Evolutionary conservation across 2,797 vertebrate genomes (phyloP).

Genomic region (Calcarius lapponicus): DNA sequence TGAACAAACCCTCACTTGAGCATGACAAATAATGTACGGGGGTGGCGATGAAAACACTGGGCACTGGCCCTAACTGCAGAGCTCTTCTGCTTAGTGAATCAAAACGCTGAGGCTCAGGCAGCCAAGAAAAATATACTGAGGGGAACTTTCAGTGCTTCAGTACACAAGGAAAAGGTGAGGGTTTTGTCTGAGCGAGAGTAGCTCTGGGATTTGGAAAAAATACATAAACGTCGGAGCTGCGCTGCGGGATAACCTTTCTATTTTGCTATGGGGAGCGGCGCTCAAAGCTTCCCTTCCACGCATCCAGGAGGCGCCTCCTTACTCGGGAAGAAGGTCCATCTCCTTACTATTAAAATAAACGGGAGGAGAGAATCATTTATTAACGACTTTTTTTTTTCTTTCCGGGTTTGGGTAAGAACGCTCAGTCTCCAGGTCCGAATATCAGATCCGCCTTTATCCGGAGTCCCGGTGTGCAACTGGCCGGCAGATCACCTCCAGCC

Average conservation of each 20-base stretch:
- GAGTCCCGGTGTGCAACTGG: background rate
- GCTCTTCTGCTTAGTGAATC: conserved; percentile 46
- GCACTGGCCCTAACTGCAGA: background rate
- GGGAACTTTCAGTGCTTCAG: conserved; percentile 43
- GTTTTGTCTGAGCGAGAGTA: conserved; percentile 29
- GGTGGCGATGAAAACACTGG: conserved; percentile 20
- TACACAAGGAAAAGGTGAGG: conserved; percentile 44
- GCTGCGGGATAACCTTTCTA: background rate
- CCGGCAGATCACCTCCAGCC: background rate
- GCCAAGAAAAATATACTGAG: conserved; percentile 62
- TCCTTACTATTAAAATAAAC: background rate
- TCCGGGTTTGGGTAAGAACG: accelerated
- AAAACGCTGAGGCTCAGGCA: background rate
- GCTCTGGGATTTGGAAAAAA: conserved; percentile 22
- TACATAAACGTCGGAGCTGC: background rate
- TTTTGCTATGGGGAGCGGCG: background rate
- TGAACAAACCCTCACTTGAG: conserved; percentile 22
- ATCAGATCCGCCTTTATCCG: accelerated
- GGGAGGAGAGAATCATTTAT: background rate
- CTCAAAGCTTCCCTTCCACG: background rate
- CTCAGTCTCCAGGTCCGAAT: background rate
- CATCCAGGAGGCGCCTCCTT: background rate
- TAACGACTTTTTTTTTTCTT: background rate
- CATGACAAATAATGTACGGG: conserved; percentile 42
- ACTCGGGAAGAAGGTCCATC: background rate